phyloP scores from a whole-genome alignment of 1,140 invertebrate genomes.

The Thaumetopoea pityocampa region DNA sequence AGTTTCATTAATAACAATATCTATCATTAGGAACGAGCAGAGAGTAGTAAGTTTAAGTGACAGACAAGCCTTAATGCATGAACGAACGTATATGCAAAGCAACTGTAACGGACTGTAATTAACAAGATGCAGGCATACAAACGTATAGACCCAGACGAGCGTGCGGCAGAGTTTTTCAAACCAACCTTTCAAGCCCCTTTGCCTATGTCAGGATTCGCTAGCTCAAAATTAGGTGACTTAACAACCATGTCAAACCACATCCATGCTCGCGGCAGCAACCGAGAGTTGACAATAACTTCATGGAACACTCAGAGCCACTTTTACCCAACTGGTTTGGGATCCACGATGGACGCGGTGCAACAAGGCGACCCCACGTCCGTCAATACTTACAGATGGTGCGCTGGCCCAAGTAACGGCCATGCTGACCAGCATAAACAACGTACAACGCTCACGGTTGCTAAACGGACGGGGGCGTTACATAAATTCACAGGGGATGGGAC shows the following conservation, averaged over 20 bases:
- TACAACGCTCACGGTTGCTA: neutral
- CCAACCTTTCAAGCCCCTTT: neutral
- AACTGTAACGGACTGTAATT: neutral
- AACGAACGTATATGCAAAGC: neutral
- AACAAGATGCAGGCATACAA: neutral
- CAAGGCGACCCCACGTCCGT: neutral
- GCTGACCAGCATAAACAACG: neutral
- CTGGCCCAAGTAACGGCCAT: neutral
- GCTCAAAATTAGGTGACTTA: neutral
- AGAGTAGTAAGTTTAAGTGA: neutral
- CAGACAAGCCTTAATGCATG: neutral
- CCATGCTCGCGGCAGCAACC: neutral
- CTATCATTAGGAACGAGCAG: neutral
- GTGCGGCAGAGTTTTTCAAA: neutral
- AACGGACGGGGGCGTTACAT: neutral
- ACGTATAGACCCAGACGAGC: neutral
- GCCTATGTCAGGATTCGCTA: neutral
- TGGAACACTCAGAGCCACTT: neutral
- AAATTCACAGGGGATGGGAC: neutral
- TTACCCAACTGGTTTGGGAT: neutral
- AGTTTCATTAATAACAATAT: neutral
- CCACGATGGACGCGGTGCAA: neutral
- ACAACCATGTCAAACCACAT: neutral
- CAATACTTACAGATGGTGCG: neutral
- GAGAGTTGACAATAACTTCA: neutral